Percentiles rank a stretch among this genome's conserved stretches.
Evolutionary conservation across 2,113 vertebrate species (phyloP).

Genomic region (Poeciliopsis occidentalis): DNA sequence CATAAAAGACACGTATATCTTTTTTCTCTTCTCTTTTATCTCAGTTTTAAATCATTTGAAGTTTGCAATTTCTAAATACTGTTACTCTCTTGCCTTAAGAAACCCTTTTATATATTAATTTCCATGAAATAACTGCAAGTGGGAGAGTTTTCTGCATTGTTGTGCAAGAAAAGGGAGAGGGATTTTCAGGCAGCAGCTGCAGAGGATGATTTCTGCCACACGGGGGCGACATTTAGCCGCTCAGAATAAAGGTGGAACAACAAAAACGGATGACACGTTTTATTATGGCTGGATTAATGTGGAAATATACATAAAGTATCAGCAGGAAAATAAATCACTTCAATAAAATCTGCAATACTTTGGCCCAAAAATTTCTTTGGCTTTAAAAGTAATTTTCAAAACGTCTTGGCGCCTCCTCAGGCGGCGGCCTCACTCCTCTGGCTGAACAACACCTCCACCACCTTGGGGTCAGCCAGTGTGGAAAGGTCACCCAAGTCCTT

Average conservation of each 20-base stretch:
- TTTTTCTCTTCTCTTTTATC: not conserved
- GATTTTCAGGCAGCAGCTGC: constrained; percentile 12
- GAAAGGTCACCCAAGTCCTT: constrained; percentile 84
- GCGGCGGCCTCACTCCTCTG: constrained; percentile 79
- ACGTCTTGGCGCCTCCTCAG: constrained; percentile 46
- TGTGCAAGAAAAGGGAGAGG: constrained; percentile 23
- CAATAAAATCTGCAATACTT: constrained; percentile 22
- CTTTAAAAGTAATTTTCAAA: not conserved
- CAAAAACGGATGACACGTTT: constrained; percentile 37
- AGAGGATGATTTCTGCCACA: constrained; percentile 47
- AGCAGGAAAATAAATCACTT: constrained; percentile 5
- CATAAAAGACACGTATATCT: constrained; percentile 7
- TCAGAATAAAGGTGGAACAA: not conserved
- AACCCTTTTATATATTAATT: not conserved
- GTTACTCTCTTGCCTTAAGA: constrained; percentile 20
- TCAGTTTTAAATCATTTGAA: constrained; percentile 13
- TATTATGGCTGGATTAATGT: constrained; percentile 36
- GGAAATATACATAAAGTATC: constrained; percentile 41
- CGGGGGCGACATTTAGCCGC: constrained; percentile 42
- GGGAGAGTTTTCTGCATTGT: constrained; percentile 5
- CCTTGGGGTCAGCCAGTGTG: constrained; percentile 82
- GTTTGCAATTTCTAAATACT: constrained; percentile 33
- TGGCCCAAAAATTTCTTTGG: constrained; percentile 43
- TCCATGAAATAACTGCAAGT: not conserved
- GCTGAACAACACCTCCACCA: constrained; percentile 82